These are phyloP conservation scores for Caenorhabditis becei DNA, from an alignment of 2,888 invertebrate species.

Conservation along the genomic window DNA sequence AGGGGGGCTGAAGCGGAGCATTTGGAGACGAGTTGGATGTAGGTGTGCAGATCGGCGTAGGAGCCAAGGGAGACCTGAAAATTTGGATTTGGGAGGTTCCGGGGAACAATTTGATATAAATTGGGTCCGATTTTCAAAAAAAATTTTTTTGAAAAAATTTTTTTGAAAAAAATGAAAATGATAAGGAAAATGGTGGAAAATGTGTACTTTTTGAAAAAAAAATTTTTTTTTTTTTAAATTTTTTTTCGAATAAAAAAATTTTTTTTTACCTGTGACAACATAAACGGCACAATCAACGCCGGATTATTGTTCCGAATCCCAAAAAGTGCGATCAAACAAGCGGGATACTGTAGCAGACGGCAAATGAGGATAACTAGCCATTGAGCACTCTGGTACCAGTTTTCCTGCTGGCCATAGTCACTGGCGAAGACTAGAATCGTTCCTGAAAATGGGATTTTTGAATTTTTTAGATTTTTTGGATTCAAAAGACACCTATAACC, in stretches of 20 bases:
- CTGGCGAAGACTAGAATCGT: constrained; percentile 49
- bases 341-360: constrained; percentile 59
- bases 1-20: constrained; percentile 30
- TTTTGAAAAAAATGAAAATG: too few species aligned
- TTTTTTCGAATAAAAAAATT: background rate
- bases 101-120: too few species aligned
- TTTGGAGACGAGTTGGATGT: constrained; percentile 60
- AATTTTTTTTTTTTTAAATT: background rate
- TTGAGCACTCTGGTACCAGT: constrained; percentile 54
- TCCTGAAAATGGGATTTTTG: constrained; percentile 14
- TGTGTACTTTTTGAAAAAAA: background rate
- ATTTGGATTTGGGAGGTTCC: background rate
- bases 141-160: background rate
- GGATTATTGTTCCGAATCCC: constrained; percentile 54
- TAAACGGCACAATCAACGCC: constrained; percentile 58
- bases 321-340: constrained; percentile 46
- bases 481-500: too few species aligned
- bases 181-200: background rate
- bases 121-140: background rate
- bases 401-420: constrained; percentile 46
- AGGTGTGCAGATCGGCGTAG: constrained; percentile 61
- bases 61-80: constrained; percentile 60
- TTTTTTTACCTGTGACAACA: constrained; percentile 52
- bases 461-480: background rate
- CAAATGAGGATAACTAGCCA: constrained; percentile 55